Evolutionary conservation across 1,140 invertebrate genomes (phyloP).

Genomic region (Zaprionus taronus): DNA sequence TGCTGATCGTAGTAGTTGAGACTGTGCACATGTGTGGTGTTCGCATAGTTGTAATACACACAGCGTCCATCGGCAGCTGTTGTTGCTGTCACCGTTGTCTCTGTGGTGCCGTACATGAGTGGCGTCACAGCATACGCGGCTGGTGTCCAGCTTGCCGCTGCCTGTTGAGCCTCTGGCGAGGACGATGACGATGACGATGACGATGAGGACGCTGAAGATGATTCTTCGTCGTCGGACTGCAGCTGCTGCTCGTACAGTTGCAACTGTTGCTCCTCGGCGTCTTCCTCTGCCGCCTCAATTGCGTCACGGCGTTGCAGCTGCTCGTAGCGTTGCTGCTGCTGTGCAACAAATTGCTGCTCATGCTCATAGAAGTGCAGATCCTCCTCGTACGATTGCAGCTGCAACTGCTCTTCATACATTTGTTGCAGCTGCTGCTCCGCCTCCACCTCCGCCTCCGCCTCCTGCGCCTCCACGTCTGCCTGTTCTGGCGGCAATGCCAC

Average conservation of each 20-base stretch:
- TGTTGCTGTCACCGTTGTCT: constrained; percentile 5
- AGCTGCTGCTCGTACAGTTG: background rate
- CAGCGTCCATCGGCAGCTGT: background rate
- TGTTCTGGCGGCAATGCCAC: background rate
- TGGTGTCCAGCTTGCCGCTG: constrained; percentile 3
- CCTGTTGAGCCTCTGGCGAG: too few relatives aligned
- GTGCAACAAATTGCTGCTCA: background rate
- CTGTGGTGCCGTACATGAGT: constrained; percentile 1
- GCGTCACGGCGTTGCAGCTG: background rate
- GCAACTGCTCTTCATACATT: background rate
- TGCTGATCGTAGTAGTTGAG: constrained; percentile 41
- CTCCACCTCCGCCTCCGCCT: background rate
- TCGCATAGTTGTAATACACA: constrained; percentile 43
- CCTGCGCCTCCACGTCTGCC: background rate
- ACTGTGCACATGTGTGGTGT: constrained; percentile 34
- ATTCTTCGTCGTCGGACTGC: background rate
- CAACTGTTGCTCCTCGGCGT: background rate
- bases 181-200: too few relatives aligned
- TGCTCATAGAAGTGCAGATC: background rate
- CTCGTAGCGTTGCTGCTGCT: constrained; percentile 6
- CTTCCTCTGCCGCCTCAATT: background rate
- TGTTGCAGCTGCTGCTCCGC: background rate
- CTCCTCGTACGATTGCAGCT: background rate
- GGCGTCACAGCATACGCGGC: background rate
- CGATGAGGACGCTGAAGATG: background rate